Evolutionary conservation across 2,113 vertebrate species (phyloP).

Genomic region (Hypocryptadius cinnamomeus): DNA sequence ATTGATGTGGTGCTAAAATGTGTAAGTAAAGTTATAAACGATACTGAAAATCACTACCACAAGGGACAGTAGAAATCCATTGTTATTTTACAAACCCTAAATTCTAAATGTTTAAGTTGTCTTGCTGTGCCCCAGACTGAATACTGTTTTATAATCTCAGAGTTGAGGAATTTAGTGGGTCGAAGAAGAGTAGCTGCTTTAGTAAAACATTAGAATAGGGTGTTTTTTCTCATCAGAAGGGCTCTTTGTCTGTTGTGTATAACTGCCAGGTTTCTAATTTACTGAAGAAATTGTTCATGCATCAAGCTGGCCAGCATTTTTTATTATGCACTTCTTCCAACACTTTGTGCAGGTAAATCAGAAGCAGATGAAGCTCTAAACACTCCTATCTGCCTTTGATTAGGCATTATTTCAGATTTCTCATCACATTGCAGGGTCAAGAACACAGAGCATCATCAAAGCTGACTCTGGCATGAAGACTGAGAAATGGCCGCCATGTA

Average conservation of each 20-base stretch:
- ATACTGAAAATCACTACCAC: background rate
- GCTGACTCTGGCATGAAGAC: background rate
- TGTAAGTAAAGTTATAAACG: background rate
- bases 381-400: background rate
- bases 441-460: background rate
- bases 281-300: background rate
- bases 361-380: background rate
- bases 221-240: background rate
- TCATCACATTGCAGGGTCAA: background rate
- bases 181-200: background rate
- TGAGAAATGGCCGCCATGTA: background rate
- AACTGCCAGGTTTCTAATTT: background rate
- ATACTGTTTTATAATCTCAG: background rate
- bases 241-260: background rate
- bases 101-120: background rate
- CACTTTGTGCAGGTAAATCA: background rate
- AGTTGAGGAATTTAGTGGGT: background rate
- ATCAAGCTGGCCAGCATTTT: background rate
- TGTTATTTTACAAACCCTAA: background rate
- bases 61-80: background rate
- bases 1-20: background rate
- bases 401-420: background rate
- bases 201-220: background rate
- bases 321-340: background rate
- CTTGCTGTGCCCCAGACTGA: background rate